Base-by-base conservation (phyloP, 2,888 invertebrate genomes). In the Drosophila picticornis region DNA sequence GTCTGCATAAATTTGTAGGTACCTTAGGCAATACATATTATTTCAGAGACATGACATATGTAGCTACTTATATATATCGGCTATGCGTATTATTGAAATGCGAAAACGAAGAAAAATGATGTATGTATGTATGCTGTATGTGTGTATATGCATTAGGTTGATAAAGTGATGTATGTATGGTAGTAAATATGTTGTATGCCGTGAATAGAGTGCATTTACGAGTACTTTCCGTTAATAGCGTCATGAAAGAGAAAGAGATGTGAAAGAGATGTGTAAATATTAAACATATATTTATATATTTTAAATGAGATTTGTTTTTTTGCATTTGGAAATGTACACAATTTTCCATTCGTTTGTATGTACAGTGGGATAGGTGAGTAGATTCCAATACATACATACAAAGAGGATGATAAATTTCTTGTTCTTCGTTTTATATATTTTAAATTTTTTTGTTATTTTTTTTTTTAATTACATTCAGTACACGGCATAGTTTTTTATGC, bases 1-100 rank as follows among this genome's bases (percentile, higher is more conserved):
- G 84, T 89, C 88, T 85, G 88, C 83, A 69, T 85, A 76, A 81
- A 83, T 85, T 80, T 88, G 90, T 90, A 88, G 90, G 89, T 87
- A 87, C 90, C 86, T 90, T 90, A 87, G 90, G 90, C 62, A 88
- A 73, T 88, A 90, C 81, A 83, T 86, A 27, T 19, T 36, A 25
- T 55, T 72, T 76, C 61, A 84, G 82, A 84, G 90, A 90, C 80
- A 72, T 81, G 76, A 82, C 75, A 86, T 81, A 46, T 46, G 22
- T 25, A 81, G 65, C 79, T 83, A 78, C 73, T 73, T 88, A 83
- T 50, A 48, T 40, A 65, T 72, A 66, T 56, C 34, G 46, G 56
- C 55, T 36, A 59, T 61, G 59, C 61, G 36, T 31, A 50, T 40
- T 61, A 63, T 75, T 51, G 60, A 80, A 69, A 60, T 76, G 57